phyloP scores from a whole-genome alignment of 2,113 vertebrate genomes.

The Camelus bactrianus region DNA sequence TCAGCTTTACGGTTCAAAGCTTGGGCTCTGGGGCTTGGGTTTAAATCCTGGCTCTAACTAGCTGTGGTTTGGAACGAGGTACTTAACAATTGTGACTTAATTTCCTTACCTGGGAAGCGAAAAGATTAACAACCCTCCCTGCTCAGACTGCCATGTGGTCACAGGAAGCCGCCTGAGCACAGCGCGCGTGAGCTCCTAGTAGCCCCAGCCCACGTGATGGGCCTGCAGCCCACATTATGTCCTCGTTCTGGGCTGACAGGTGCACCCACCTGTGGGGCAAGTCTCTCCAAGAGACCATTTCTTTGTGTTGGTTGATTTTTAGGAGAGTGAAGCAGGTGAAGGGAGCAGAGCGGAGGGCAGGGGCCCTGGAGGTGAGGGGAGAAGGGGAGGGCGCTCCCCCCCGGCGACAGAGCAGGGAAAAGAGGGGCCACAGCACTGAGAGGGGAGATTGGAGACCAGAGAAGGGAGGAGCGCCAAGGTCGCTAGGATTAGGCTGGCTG shows the following conservation, averaged over 20 bases:
- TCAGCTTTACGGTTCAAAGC: neutral
- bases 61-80: neutral
- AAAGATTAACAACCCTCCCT: neutral
- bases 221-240: neutral
- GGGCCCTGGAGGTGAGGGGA: neutral
- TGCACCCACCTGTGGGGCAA: neutral
- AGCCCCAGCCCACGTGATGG: rapidly evolving
- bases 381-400: neutral
- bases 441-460: neutral
- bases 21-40: neutral
- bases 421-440: neutral
- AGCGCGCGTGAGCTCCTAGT: neutral
- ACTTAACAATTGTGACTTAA: neutral
- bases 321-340: neutral
- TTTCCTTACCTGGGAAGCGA: neutral
- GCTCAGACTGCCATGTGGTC: rapidly evolving
- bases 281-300: neutral
- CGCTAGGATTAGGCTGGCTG: neutral
- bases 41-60: neutral
- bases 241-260: neutral
- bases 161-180: rapidly evolving
- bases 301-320: neutral
- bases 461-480: slow-evolving; percentile 28
- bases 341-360: neutral
- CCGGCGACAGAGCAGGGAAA: neutral